Conservation (phyloP, 2,113 vertebrate genomes). For the Upupa epops region DNA sequence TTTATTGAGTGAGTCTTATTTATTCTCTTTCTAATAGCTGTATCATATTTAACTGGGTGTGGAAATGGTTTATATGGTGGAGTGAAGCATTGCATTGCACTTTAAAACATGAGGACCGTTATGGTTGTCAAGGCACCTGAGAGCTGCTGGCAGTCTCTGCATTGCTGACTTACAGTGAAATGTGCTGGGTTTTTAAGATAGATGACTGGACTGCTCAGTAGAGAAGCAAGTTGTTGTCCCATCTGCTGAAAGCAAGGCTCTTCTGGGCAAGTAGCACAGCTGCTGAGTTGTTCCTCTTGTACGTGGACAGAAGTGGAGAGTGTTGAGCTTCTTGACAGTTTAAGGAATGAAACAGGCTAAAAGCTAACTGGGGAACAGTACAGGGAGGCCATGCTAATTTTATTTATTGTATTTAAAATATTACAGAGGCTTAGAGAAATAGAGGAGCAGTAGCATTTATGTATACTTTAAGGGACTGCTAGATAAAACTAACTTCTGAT, state of each 20-base stretch:
- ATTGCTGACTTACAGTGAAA: neutral
- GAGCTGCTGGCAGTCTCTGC: neutral
- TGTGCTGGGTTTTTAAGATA: neutral
- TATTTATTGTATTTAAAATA: neutral
- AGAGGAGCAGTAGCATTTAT: neutral
- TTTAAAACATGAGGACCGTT: neutral
- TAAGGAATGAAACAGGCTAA: neutral
- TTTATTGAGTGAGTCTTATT: conserved; percentile 93
- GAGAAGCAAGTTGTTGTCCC: neutral
- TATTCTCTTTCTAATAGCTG: neutral
- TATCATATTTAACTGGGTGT: neutral
- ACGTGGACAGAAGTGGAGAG: neutral
- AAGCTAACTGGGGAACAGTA: neutral
- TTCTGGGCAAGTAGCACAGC: neutral
- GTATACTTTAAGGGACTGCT: neutral
- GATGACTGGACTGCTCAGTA: neutral
- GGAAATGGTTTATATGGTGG: neutral
- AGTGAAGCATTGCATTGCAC: neutral
- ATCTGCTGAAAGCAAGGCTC: neutral
- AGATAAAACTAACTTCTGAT: neutral
- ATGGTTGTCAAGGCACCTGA: neutral
- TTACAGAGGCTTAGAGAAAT: no score
- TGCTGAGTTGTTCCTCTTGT: neutral
- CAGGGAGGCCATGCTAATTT: neutral
- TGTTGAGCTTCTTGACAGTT: neutral